phyloP scores from a whole-genome alignment of 2,113 vertebrate species.

The Acrocephalus arundinaceus region DNA sequence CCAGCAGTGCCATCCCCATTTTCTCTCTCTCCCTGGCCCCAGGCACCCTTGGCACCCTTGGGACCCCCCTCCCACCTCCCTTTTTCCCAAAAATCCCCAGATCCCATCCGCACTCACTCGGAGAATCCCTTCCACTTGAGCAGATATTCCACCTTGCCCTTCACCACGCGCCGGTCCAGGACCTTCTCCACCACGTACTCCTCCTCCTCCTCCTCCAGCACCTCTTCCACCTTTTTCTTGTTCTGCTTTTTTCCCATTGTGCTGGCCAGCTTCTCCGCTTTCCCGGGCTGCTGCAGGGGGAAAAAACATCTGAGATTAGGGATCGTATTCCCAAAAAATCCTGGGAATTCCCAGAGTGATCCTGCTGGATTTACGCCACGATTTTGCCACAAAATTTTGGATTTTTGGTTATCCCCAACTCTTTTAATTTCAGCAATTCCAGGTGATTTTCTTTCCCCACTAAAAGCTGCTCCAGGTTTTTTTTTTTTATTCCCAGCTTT shows the following conservation, averaged over 20 bases:
- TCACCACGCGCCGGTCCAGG: conserved; percentile 91
- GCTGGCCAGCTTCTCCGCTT: conserved; percentile 84
- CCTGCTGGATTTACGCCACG: rapidly evolving
- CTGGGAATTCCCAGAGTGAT: rapidly evolving
- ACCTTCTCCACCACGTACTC: conserved; percentile 98
- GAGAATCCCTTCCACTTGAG: conserved; percentile 99
- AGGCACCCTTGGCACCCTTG: background rate
- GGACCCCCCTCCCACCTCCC: background rate
- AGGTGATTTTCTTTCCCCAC: rapidly evolving
- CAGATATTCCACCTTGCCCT: conserved; percentile 94
- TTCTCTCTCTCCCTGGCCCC: too few relatives aligned
- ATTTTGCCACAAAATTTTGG: rapidly evolving
- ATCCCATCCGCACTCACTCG: conserved; percentile 77
- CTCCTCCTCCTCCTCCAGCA: conserved; percentile 93
- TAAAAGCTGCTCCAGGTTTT: background rate
- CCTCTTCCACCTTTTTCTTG: conserved; percentile 96
- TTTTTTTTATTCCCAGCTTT: too few relatives aligned
- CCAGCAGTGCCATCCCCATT: too few relatives aligned
- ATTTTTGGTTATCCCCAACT: background rate
- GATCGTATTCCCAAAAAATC: rapidly evolving
- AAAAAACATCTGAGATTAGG: background rate
- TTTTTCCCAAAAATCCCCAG: too few relatives aligned
- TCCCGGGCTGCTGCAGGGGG: conserved; percentile 55
- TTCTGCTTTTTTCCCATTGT: conserved; percentile 89
- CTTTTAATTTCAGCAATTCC: background rate